Evolutionary conservation across 2,113 vertebrate genomes (phyloP), one percentile per base, ranked within the genome.

Genomic region (Pithys albifrons): DNA sequence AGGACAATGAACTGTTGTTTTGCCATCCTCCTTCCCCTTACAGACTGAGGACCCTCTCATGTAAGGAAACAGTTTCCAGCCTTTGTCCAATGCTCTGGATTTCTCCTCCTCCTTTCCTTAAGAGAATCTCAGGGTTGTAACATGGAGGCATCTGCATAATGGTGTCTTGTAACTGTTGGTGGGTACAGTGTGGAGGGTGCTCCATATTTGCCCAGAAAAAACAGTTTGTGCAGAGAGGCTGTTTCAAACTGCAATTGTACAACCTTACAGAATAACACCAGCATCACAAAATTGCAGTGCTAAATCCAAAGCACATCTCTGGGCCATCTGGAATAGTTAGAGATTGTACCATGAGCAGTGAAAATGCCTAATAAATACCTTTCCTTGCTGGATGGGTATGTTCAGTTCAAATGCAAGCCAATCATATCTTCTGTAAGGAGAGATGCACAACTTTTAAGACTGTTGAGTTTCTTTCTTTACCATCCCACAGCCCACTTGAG

Each of bases 151-250:
- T 23, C n/a, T 2, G 3, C 37, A 48, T 16, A 35, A n/a, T 45
- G 41, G 28, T 45, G 29, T 13, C 19, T 10, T n/a, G 45, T 11
- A 37, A 37, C 9, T 1, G 10, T 3, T 20, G 16, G 46, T 29
- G 62, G 46, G 19, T 14, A 35, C 0, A 1, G 39, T 0, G 0
- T 12, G 43, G 37, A 15, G 22, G 1, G 0, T 14, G 48, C n/a
- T 65, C 33, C 3, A 1, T 41, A 15, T 65, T 67, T 41, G 35
- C 51, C 31, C 46, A 43, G 27, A 37, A 49, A 49, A 39, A 19
- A 1, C 24, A 1, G 9, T 33, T 54, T 61, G 28, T 81, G 69
- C n/a, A 23, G 35, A n/a, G 29, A 27, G 62, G 35, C 29, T 76
- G 8, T 39, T 72, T 37, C 25, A 23, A 27, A 35, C 19, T 0